Percentiles rank a stretch among this genome's conserved stretches.
These are phyloP conservation scores for Pseudochirops corinnae DNA, from an alignment of 2,797 vertebrate species.

Conservation along the genomic window DNA sequence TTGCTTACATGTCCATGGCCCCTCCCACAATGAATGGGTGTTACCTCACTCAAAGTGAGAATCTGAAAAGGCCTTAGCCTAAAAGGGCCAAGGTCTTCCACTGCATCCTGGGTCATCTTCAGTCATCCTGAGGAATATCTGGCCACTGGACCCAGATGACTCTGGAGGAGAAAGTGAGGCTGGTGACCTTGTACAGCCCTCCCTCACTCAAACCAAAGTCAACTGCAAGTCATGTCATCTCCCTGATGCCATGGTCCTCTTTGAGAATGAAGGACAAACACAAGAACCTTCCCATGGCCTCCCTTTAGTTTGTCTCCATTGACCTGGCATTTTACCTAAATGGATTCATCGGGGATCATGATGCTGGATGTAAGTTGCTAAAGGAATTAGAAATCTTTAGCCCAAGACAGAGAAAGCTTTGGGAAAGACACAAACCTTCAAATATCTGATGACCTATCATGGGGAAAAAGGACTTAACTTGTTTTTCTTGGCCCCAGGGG, in stretches of 20 bases:
- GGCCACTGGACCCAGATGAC: too few species aligned
- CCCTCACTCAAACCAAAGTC: too few species aligned
- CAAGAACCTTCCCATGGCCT: not conserved
- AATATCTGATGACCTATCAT: not conserved
- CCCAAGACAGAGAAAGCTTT: not conserved
- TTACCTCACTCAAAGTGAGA: too few species aligned
- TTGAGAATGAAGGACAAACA: too few species aligned
- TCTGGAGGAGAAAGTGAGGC: too few species aligned
- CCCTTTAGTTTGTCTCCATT: not conserved
- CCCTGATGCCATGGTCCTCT: too few species aligned
- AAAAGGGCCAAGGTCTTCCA: too few species aligned
- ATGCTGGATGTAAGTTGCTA: not conserved
- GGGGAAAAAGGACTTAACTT: not conserved
- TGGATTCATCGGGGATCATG: not conserved
- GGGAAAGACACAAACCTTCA: not conserved
- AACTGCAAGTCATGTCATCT: too few species aligned
- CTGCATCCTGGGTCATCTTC: too few species aligned
- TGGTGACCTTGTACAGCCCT: too few species aligned
- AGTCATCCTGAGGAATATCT: too few species aligned
- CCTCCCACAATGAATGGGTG: not conserved
- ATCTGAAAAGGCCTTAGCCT: too few species aligned
- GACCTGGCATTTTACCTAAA: not conserved
- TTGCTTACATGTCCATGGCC: not conserved
- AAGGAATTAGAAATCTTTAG: not conserved
- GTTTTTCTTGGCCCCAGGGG: not conserved